Base-by-base conservation (phyloP, 2,797 vertebrate species). In the Periophthalmus magnuspinnatus region DNA sequence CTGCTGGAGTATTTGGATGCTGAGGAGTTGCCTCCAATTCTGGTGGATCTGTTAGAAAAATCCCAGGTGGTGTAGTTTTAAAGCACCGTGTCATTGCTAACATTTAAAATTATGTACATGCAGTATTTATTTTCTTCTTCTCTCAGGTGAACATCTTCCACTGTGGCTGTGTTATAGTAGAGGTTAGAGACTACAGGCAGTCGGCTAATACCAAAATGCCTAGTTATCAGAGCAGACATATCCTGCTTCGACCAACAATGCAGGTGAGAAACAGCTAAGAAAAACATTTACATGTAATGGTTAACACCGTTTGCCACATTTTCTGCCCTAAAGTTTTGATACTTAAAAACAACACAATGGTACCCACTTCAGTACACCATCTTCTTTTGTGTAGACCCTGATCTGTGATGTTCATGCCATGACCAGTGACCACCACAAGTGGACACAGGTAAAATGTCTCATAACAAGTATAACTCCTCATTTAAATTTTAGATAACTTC, bases 381-480 rank as follows among this genome's bases (percentile, higher is more conserved):
- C 10, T 54, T 8, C 38, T 5, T 75, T 62, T 68, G n/a, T 74
- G 16, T 75, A 95, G 94, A 95, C 94, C 81, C 88, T 95, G 85
- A 95, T 97, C 90, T 98, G 97, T 93, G 98, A 99, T 80, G 96
- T 99, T 68, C 97, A 99, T 88, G 95, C 97, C 75, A 96, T 99
- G 95, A 99, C 98, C 82, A 98, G 95, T 85, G 98, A 99, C 92
- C 97, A 98, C 89, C 97, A 99, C 91, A 99, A 99, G 78, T 99
- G 98, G 98, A 99, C 98, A 61, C 98, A 99, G 96, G 98, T 99
- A 83, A 76, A 54, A 21, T 55, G n/a, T 32, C 24, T 16, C 7
- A 57, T 14, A 7, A 14, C 13, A 2, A 57, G 22, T 57, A 6
- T 32, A 57, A 32, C 14, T 6, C 24, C 14, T 28, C 14, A 57